phyloP scores from a whole-genome alignment of 64 coral and sea anemone species.

The Trachythela sp. region DNA sequence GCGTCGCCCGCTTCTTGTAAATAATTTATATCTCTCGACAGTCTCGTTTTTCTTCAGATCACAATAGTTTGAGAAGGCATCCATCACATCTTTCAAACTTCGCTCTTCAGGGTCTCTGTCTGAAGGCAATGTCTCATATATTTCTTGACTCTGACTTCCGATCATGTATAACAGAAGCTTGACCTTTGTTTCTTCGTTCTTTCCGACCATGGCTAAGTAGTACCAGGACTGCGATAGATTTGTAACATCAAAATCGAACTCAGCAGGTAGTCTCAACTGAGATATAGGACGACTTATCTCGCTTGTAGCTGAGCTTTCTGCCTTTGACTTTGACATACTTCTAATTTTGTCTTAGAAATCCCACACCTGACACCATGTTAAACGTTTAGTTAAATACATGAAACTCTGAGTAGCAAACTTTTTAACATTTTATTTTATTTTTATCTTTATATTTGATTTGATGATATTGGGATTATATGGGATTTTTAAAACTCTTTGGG shows the following conservation, averaged over 20 bases:
- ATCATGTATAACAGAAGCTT: conserved; percentile 19
- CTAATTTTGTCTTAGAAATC: too few relatives aligned
- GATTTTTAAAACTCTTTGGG: too few relatives aligned
- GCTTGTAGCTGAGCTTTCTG: too few relatives aligned
- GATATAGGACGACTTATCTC: not conserved
- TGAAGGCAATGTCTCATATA: conserved; percentile 3
- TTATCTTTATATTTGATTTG: too few relatives aligned
- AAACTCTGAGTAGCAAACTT: too few relatives aligned
- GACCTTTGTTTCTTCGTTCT: conserved; percentile 19
- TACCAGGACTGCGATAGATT: conserved; percentile 3
- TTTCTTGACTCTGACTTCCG: conserved; percentile 17
- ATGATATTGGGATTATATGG: too few relatives aligned
- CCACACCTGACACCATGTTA: too few relatives aligned
- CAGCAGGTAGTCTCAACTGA: not conserved
- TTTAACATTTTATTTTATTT: too few relatives aligned
- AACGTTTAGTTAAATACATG: too few relatives aligned
- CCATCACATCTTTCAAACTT: conserved; percentile 10
- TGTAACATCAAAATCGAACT: not conserved
- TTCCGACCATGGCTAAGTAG: conserved; percentile 22
- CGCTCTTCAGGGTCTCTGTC: conserved; percentile 16
- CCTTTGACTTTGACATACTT: too few relatives aligned
- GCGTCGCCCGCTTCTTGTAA: conserved; percentile 32
- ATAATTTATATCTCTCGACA: conserved; percentile 40
- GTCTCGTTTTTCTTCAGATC: conserved; percentile 31
- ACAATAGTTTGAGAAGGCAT: conserved; percentile 20